Base-by-base conservation (phyloP, 2,888 invertebrate genomes). In the Leptodirus hochenwartii region DNA sequence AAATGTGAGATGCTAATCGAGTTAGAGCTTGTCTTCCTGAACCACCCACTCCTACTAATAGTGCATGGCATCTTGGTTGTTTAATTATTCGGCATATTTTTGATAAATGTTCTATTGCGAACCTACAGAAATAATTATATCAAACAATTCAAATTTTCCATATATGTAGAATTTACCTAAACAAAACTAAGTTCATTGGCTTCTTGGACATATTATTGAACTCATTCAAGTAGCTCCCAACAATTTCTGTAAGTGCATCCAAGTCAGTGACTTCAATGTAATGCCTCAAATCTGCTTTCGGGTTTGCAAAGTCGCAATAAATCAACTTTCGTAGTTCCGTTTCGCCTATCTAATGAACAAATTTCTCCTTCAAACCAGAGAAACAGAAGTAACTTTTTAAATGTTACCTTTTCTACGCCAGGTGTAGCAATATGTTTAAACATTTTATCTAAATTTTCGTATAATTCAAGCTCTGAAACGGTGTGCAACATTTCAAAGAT, bases 131-230 rank as follows among this genome's bases (percentile, higher is more conserved):
- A 15, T 17, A 32, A n/a, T n/a, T n/a, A n/a, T n/a, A n/a, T n/a
- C n/a, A n/a, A 12, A 24, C 15, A 11, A 4, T 30, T 17, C 9
- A 27, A 28, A 31, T 4, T 20, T 15, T 3, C 23, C 5, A 6
- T 15, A n/a, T n/a, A n/a, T n/a, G n/a, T n/a, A n/a, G n/a, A n/a
- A 22, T 14, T 35, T 51, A 81, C 74, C 76, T 74, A 54, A 87
- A 87, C 17, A 93, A 59, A 3, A 93, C 91, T 31, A 93, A 64
- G 54, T 88, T 81, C 93, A 93, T 93, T 0, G 91, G 91, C 47
- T 90, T 91, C 54, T 88, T 93, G 6, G 84, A 80, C 82, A 93
- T 85, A 40, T 85, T 82, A 52, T 93, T 93, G 50, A 76, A 91
- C 50, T 93, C 93, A 1, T 74, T 73, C 9, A 93, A 61, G 56